A percentile compares a stretch with the other conserved stretches of the same genome.
Evolutionary conservation across 1,140 invertebrate species (phyloP).

Genomic region (Zaprionus lachaisei): DNA sequence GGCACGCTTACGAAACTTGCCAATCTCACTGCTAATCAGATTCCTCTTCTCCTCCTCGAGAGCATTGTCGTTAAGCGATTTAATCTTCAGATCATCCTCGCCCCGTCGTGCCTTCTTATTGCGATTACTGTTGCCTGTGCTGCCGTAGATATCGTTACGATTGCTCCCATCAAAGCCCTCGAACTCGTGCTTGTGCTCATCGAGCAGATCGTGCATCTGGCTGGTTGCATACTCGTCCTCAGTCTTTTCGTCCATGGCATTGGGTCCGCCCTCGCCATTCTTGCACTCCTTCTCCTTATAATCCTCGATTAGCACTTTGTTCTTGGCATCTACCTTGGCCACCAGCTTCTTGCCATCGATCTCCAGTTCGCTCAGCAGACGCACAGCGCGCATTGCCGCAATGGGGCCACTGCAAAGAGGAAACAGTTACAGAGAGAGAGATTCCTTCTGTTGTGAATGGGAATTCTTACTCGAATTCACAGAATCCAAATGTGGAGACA

Average conservation of each 20-base stretch:
- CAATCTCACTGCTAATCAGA: constrained; percentile 97
- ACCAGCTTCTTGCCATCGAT: constrained; percentile 97
- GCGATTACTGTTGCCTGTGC: constrained; percentile 41
- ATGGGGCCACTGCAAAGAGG: constrained; percentile 92
- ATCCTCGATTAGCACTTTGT: constrained; percentile 96
- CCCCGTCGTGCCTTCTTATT: constrained; percentile 70
- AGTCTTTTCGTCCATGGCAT: constrained; percentile 88
- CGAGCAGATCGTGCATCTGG: constrained; percentile 91
- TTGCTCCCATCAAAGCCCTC: constrained; percentile 75
- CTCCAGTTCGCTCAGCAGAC: constrained; percentile 96
- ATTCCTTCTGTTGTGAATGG: too few species aligned
- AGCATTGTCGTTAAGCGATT: constrained; percentile 91
- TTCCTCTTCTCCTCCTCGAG: constrained; percentile 98
- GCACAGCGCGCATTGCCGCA: constrained; percentile 96
- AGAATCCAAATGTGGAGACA: constrained; percentile 99
- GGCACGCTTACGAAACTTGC: constrained; percentile 96
- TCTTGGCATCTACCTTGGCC: constrained; percentile 99
- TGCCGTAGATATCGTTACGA: constrained; percentile 67
- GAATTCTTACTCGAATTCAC: constrained; percentile 89
- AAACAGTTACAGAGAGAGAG: neutral
- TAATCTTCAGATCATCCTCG: constrained; percentile 85
- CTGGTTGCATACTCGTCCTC: constrained; percentile 91
- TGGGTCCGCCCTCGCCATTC: constrained; percentile 68
- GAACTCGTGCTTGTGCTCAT: constrained; percentile 89
- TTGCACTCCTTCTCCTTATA: constrained; percentile 90